A percentile compares a stretch with the other conserved stretches of the same genome.
Evolutionary conservation across 1,140 invertebrate species (phyloP).

Genomic region (Euwallacea fornicatus): DNA sequence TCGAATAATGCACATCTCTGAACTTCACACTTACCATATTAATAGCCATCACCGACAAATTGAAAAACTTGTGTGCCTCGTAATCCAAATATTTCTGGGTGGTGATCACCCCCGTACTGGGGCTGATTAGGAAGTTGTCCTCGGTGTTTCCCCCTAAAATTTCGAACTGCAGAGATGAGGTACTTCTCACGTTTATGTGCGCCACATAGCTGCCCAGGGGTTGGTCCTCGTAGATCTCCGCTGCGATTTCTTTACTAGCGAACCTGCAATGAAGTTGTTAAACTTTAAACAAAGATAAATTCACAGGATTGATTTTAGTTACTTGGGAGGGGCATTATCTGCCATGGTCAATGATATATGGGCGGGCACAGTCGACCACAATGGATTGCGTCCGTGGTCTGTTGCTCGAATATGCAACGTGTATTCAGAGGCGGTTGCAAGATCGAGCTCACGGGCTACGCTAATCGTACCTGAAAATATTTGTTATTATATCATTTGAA

Average conservation of each 20-base stretch:
- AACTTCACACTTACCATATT: conserved; percentile 71
- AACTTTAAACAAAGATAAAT: not conserved
- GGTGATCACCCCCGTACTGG: conserved; percentile 79
- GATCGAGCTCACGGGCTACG: conserved; percentile 73
- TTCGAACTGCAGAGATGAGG: conserved; percentile 79
- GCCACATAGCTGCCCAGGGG: conserved; percentile 75
- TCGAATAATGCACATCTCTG: no score
- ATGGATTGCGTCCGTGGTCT: conserved; percentile 75
- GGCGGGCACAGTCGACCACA: conserved; percentile 77
- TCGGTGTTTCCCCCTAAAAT: conserved; percentile 76
- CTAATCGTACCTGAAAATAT: conserved; percentile 59
- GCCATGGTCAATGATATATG: conserved; percentile 86
- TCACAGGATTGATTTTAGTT: conserved; percentile 49
- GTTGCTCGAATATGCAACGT: conserved; percentile 79
- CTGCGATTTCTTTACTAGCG: conserved; percentile 60
- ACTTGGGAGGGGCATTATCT: conserved; percentile 84
- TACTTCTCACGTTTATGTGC: conserved; percentile 75
- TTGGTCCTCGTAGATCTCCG: conserved; percentile 85
- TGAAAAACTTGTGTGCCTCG: conserved; percentile 75
- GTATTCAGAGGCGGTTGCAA: conserved; percentile 72
- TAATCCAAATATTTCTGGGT: conserved; percentile 77
- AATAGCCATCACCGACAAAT: conserved; percentile 79
- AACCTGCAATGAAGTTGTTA: conserved; percentile 21
- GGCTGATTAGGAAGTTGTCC: conserved; percentile 79
- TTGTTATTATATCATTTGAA: not conserved